Conservation (phyloP, 2,888 invertebrate species). For the Chrysotoxum bicinctum region DNA sequence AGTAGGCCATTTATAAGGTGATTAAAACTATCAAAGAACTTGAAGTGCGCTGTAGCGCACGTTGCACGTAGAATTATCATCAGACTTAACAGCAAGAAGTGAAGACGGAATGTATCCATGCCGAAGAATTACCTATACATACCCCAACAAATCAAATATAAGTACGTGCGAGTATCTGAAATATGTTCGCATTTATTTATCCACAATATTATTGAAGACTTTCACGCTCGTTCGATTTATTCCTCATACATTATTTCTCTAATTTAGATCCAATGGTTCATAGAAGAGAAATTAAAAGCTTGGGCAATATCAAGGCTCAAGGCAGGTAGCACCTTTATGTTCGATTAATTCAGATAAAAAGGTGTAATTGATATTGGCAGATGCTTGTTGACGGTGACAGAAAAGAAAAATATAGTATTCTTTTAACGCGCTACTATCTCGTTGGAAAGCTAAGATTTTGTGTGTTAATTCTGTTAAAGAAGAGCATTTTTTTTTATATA, state of each 20-base stretch:
- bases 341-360: no score
- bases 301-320: background rate
- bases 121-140: background rate
- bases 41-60: background rate
- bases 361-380: no score
- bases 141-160: background rate
- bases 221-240: constrained; percentile 55
- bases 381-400: no score
- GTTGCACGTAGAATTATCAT: background rate
- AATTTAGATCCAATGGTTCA: background rate
- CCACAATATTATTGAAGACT: constrained; percentile 52
- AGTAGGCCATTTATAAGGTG: constrained; percentile 49
- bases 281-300: background rate
- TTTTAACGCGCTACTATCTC: no score
- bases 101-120: background rate
- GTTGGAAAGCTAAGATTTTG: no score
- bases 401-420: no score
- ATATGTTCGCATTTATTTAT: constrained; percentile 20
- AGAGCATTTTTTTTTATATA: no score
- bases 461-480: no score
- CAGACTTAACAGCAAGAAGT: background rate
- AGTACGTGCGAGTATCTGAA: background rate
- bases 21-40: constrained; percentile 40
- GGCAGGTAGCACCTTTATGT: background rate
- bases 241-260: constrained; percentile 10